Evolutionary conservation across 1,140 invertebrate species (phyloP).

Genomic region (Bombus waltoni): DNA sequence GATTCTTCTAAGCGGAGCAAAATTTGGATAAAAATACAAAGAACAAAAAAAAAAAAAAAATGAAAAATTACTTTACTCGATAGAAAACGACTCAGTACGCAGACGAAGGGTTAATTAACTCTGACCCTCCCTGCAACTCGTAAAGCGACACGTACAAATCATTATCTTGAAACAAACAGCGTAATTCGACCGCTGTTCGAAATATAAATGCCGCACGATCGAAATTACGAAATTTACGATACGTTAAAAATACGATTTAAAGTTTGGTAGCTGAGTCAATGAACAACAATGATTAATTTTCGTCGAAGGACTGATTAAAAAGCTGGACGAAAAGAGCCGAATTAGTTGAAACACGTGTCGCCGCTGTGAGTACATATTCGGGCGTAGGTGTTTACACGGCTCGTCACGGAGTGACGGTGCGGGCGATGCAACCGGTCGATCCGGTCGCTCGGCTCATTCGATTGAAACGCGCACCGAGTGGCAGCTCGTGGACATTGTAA

Average conservation of each 20-base stretch:
- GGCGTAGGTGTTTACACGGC: neutral
- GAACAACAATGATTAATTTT: neutral
- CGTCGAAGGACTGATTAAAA: neutral
- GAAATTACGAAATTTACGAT: too few relatives aligned
- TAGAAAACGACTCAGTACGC: too few relatives aligned
- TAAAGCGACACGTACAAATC: too few relatives aligned
- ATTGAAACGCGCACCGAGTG: conserved; percentile 69
- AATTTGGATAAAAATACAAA: too few relatives aligned
- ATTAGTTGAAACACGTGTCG: neutral
- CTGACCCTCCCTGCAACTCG: too few relatives aligned
- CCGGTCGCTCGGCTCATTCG: conserved; percentile 58
- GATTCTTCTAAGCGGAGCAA: too few relatives aligned
- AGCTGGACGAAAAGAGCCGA: neutral
- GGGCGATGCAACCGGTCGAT: conserved; percentile 21
- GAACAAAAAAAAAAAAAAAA: too few relatives aligned
- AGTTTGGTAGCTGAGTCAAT: neutral
- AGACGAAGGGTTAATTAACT: too few relatives aligned
- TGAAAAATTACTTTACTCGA: too few relatives aligned
- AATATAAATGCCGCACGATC: too few relatives aligned
- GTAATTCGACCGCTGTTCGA: too few relatives aligned
- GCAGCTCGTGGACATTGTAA: conserved; percentile 71
- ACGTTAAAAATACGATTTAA: neutral
- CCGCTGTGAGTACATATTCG: neutral
- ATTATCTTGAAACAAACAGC: too few relatives aligned
- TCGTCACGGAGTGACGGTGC: conserved; percentile 31